Base-by-base conservation (phyloP, 2,888 invertebrate species). In the Folsomia candida region DNA sequence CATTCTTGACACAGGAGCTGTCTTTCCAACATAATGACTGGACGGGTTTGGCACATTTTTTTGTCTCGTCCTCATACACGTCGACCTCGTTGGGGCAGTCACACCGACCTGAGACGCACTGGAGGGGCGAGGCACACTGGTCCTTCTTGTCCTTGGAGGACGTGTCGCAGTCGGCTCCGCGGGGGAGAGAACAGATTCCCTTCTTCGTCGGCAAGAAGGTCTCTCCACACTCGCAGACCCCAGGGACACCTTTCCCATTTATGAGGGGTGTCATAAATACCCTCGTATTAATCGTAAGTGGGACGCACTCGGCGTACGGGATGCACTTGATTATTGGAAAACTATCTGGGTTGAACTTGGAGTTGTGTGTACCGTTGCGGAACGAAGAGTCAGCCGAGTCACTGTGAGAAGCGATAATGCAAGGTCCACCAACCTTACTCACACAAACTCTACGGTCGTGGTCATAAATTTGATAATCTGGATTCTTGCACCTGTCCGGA, bases 391-490 rank as follows among this genome's bases (percentile, higher is more conserved):
- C 6, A 54, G 37, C 9, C 2, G 64, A 59, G 1, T 37, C 11
- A 20, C 60, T 57, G 9, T 59, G 28, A 18, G 28, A 25, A 14
- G 68, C 18, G 1, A 64, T 18, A 2, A 67, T 74, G 25, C 76
- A 76, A 3, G 76, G 76, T 24, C 76, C 76, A 4, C 76, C 76
- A 4, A 74, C 67, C 24, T 74, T 59, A n/a, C 70, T 68, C n/a
- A 76, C 63, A 29, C 76, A 76, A 11, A 51, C 24, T 25, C 74
- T 51, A 18, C 66, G 67, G 14, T 76, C 74, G 37, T 73, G 69
- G 25, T 74, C 74, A 51, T 76, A 76, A 28, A 68, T 60, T 51
- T 76, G 76, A 28, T 76, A 76, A 58, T 76, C 76, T 2, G 76
- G 74, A 71, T 76, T 76, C 1, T 69, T 70, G 63, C 76, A 76